Evolutionary conservation across 2,113 vertebrate species (phyloP), one percentile per base, ranked within the genome.

Genomic region (Nycticryphes semicollaris): DNA sequence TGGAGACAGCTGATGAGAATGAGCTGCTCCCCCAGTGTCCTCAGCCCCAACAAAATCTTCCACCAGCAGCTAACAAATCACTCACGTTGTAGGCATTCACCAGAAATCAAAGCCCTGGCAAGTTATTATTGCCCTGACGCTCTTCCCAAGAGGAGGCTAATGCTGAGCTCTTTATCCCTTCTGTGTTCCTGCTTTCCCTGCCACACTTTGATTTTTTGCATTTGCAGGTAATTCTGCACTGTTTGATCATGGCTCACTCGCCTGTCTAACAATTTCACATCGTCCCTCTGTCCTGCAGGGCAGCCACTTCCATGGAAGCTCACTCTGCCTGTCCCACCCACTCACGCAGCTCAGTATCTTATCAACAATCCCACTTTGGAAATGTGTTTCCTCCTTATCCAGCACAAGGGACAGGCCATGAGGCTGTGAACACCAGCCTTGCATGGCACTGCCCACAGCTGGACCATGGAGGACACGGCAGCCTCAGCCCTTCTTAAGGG

Each of bases 61-160:
- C 22, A n/a, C 68, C 83, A 91, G 90, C 87, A 73, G 43, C 0
- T 39, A 96, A 87, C 85, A 96, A 95, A 88, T 87, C 75, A 69
- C 59, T 93, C 88, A 33, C 56, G 31, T 92, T 0, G 0, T 25
- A 96, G 68, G 82, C 69, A 83, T 89, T 93, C 84, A 75, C 43
- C 63, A 90, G 84, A 97, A 97, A 96, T 96, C 92, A 96, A 97
- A 97, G 94, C 90, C 92, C 87, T 28, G 8, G 90, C 72, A 95
- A 92, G 90, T 96, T 96, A 83, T 95, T 94, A 95, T 92, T 93
- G 94, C 84, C 97, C 95, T 82, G 78, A 92, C 25, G 30, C 43
- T 89, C 94, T 94, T 94, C 96, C 96, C 87, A 89, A 89, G 91
- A 97, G 90, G 91, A 91, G 72, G 64, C 85, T 89, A 93, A 86